A percentile compares a stretch with the other conserved stretches of the same genome.
Conservation (phyloP, 2,888 invertebrate genomes). For the Dendrolimus pini region DNA sequence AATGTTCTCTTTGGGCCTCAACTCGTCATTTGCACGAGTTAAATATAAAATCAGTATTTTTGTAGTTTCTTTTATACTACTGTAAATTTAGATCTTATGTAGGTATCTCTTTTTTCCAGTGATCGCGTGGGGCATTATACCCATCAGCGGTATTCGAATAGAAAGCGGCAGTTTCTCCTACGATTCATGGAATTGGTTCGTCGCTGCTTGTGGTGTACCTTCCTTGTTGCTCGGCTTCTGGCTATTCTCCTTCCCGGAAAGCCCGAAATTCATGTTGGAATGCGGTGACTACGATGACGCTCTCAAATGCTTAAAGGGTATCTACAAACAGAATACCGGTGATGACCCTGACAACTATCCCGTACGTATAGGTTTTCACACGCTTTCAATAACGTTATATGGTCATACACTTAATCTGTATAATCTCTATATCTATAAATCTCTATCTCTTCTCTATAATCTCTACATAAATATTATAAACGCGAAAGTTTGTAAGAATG, state of each 20-base stretch:
- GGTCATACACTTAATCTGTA: not conserved
- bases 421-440: not conserved
- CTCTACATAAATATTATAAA: too few relatives aligned
- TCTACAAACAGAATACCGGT: constrained; percentile 84
- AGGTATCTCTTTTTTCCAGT: constrained; percentile 63
- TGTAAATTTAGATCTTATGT: not conserved
- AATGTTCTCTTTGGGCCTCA: too few relatives aligned
- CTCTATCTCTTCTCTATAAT: too few relatives aligned
- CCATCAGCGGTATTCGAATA: constrained; percentile 78
- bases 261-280: constrained; percentile 88
- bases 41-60: too few relatives aligned
- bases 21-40: too few relatives aligned
- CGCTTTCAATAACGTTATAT: not conserved
- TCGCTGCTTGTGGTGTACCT: constrained; percentile 83
- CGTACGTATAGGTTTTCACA: constrained; percentile 57
- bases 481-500: too few relatives aligned
- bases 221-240: constrained; percentile 82
- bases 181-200: constrained; percentile 89
- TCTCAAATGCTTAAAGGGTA: constrained; percentile 79
- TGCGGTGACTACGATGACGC: constrained; percentile 87
- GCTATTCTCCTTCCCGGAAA: constrained; percentile 86
- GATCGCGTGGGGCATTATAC: constrained; percentile 88
- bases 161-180: constrained; percentile 78
- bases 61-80: too few relatives aligned
- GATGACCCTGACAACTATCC: constrained; percentile 83